A percentile compares a stretch with the other conserved stretches of the same genome.
Conservation (phyloP, 2,113 vertebrate genomes). For the Phoenicopterus ruber region DNA sequence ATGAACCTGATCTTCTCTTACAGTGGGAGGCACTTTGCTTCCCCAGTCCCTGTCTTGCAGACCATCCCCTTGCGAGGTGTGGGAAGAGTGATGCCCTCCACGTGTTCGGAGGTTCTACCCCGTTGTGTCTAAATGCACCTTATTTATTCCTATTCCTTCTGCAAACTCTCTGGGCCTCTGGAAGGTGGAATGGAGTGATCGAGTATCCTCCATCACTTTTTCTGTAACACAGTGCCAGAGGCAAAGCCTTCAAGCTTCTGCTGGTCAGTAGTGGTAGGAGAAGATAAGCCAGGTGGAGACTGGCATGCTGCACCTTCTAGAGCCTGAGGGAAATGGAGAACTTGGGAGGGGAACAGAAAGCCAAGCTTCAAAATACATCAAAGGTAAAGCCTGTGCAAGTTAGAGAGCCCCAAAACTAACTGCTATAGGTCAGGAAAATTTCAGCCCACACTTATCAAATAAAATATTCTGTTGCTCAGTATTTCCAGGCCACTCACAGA, state of each 20-base stretch:
- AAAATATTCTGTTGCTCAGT: neutral
- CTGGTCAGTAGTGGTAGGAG: neutral
- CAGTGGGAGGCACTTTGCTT: no score
- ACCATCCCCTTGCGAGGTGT: no score
- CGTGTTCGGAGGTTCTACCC: accelerated
- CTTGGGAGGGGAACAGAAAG: neutral
- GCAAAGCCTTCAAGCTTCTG: neutral
- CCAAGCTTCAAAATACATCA: neutral
- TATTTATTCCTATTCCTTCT: neutral
- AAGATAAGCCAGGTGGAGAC: neutral
- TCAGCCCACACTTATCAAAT: neutral
- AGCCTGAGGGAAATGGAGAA: neutral
- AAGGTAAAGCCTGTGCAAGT: neutral
- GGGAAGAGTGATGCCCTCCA: no score
- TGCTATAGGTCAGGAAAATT: neutral
- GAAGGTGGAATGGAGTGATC: accelerated
- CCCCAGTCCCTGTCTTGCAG: no score
- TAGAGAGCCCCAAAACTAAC: neutral
- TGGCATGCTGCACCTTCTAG: neutral
- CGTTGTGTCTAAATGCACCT: neutral
- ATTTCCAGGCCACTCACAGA: neutral
- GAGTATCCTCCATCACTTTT: neutral
- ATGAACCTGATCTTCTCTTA: no score
- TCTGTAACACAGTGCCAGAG: neutral
- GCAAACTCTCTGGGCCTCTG: neutral